Conservation (phyloP, 2,888 invertebrate genomes). For the Hipparchia sbordonii region DNA sequence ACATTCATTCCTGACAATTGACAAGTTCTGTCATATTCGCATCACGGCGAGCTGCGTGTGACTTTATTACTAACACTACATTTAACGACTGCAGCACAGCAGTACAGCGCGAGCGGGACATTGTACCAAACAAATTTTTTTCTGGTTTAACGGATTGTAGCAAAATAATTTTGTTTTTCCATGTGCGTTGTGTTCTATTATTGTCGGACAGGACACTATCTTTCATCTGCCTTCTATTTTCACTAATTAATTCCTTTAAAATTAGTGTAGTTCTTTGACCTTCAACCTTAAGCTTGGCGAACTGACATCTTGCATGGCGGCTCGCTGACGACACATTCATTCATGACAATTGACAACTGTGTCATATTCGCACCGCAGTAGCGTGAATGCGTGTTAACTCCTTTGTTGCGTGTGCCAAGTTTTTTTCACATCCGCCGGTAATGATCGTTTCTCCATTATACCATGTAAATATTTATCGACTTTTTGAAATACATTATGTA, state of each 20-base stretch:
- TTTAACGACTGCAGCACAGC: too few relatives aligned
- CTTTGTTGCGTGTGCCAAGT: constrained; percentile 31
- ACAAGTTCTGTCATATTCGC: neutral
- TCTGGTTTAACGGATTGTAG: too few relatives aligned
- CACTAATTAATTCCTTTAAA: too few relatives aligned
- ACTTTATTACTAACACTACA: too few relatives aligned
- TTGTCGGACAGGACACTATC: too few relatives aligned
- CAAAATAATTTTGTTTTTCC: too few relatives aligned
- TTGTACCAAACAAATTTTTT: too few relatives aligned
- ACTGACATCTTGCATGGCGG: neutral
- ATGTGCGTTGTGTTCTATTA: too few relatives aligned
- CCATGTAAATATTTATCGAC: neutral
- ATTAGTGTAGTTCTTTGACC: neutral
- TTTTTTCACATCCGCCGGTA: constrained; percentile 34
- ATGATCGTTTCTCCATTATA: constrained; percentile 22
- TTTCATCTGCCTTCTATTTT: neutral
- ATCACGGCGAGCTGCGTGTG: neutral
- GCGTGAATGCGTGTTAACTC: neutral
- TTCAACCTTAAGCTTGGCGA: neutral
- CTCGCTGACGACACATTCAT: constrained; percentile 1
- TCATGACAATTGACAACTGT: constrained; percentile 4
- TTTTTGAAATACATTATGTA: neutral
- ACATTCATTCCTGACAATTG: constrained; percentile 5
- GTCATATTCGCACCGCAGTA: neutral
- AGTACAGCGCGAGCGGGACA: too few relatives aligned